These are phyloP conservation scores for Hydrochoerus hydrochaeris DNA, from an alignment of 2,113 vertebrate species.

Conservation along the genomic window DNA sequence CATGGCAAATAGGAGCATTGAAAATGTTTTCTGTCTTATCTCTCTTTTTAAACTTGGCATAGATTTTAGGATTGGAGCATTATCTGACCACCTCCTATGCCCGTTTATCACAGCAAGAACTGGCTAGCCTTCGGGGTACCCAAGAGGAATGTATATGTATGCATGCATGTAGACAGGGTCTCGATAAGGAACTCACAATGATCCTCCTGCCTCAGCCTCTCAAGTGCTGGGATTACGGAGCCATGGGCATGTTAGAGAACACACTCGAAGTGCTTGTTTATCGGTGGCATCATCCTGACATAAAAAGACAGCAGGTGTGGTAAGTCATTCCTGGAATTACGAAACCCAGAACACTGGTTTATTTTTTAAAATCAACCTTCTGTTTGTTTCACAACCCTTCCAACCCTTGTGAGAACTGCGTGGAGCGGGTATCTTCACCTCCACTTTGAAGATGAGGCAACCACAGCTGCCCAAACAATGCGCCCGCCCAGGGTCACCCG, in stretches of 20 bases:
- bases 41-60: not conserved
- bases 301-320: not conserved
- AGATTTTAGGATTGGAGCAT: slow-evolving; percentile 23
- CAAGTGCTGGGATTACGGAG: not conserved
- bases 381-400: not conserved
- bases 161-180: not conserved
- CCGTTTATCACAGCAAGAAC: not conserved
- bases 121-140: not conserved
- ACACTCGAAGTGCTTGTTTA: not conserved
- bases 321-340: not conserved
- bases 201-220: not conserved
- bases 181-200: not conserved
- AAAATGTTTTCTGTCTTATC: slow-evolving; percentile 27
- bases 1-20: not conserved
- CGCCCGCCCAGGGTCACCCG: not conserved
- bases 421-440: not conserved
- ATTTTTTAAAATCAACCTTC: not conserved
- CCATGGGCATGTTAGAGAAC: not conserved
- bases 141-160: not conserved
- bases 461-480: not conserved
- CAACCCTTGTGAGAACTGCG: not conserved
- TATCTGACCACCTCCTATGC: not conserved
- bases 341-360: not conserved
- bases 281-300: not conserved
- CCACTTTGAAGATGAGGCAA: not conserved